Percentiles rank a stretch among this genome's conserved stretches.
phyloP scores from a whole-genome alignment of 2,113 vertebrate species.

The Salvelinus fontinalis region DNA sequence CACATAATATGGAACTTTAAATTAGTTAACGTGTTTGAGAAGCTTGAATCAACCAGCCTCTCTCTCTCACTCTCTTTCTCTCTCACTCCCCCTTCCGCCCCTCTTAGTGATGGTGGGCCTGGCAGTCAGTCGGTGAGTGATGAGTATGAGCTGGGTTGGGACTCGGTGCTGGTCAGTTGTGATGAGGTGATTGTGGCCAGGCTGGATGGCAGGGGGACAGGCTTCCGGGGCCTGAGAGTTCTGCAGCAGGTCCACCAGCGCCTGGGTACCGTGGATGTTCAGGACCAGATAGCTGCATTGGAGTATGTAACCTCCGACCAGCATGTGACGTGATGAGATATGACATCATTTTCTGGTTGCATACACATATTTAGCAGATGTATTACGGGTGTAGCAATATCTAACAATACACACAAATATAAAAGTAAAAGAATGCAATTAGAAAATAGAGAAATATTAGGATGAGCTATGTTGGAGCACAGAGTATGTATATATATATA shows the following conservation, averaged over 20 bases:
- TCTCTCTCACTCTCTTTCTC: not conserved
- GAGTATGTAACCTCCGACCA: slow-evolving; percentile 48
- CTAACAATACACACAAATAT: no score
- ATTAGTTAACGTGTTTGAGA: no score
- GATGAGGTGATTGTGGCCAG: slow-evolving; percentile 62
- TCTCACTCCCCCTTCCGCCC: not conserved
- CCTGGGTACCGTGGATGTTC: slow-evolving; percentile 57
- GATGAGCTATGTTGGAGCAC: no score
- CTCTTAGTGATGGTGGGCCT: slow-evolving; percentile 45
- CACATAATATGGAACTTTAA: no score
- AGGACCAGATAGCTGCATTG: slow-evolving; percentile 66
- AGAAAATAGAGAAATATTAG: no score
- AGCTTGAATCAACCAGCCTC: not conserved
- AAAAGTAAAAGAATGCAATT: no score
- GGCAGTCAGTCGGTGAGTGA: slow-evolving; percentile 61
- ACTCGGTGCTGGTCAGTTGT: slow-evolving; percentile 51
- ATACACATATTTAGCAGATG: no score
- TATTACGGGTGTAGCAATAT: no score
- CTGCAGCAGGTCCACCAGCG: slow-evolving; percentile 54
- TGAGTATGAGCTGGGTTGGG: slow-evolving; percentile 64
- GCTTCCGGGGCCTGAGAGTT: slow-evolving; percentile 66
- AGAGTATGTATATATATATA: no score
- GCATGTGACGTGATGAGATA: no score
- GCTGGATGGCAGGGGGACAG: slow-evolving; percentile 65
- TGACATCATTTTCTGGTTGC: no score